Conservation (phyloP, 2,113 vertebrate species). For the Peucedramus taeniatus region DNA sequence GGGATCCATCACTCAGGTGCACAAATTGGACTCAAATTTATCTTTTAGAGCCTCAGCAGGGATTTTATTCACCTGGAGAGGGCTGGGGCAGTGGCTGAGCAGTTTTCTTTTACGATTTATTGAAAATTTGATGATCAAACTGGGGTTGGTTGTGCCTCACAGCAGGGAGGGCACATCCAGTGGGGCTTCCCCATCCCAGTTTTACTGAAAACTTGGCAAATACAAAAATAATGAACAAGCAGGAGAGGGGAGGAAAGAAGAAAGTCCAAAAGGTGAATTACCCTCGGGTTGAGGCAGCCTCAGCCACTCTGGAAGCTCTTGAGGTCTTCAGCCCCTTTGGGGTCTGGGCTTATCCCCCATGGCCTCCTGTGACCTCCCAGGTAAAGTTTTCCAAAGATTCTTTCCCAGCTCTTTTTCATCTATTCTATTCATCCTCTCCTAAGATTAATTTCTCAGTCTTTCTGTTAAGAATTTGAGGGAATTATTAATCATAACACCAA, state of each 20-base stretch:
- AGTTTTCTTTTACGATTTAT: not conserved
- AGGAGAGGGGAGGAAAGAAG: not conserved
- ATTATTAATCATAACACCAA: not conserved
- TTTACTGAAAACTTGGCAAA: not conserved
- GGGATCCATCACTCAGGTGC: not conserved
- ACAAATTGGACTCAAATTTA: not conserved
- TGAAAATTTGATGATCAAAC: rapidly evolving
- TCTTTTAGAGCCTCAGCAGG: not conserved
- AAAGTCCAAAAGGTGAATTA: not conserved
- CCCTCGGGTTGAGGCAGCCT: rapidly evolving
- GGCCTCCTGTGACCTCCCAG: not conserved
- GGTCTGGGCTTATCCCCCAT: not conserved
- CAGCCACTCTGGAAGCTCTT: not conserved
- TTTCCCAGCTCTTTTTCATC: not conserved
- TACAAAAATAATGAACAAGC: not conserved
- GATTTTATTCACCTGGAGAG: rapidly evolving
- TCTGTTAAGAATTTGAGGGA: not conserved
- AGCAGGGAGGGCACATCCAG: not conserved
- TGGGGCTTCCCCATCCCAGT: not conserved
- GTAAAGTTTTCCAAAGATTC: not conserved
- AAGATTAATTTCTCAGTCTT: not conserved
- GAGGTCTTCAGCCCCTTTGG: not conserved
- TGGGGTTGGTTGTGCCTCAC: not conserved
- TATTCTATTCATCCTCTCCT: not conserved
- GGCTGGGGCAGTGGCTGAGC: not conserved